Base-by-base conservation (phyloP, 2,888 invertebrate genomes). In the Amphimallon solstitiale region DNA sequence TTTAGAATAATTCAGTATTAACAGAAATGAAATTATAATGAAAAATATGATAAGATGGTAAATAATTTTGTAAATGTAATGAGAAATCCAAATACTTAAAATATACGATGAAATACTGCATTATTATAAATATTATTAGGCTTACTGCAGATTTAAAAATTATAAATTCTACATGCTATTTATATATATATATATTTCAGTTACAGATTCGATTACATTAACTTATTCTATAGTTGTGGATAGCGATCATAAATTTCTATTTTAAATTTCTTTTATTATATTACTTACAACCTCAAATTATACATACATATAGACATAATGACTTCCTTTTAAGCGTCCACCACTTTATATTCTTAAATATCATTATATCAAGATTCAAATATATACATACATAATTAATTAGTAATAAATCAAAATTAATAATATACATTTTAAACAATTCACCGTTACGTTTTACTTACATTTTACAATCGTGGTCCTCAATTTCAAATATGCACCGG, bases 241-340 rank as follows among this genome's bases (percentile, higher is more conserved):
- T 48, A 49, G 23, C 40, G 49, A 51, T 51, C 40, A 34, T 40
- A 48, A 62, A 62, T 62, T 62, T 62, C 62, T 62, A 62, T 62
- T 62, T 62, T 51, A 51, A 62, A 62, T 62, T 62, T 61, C 61
- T 48, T 6, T 49, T 49, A 49, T 46, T 46, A 15, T 19, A 19
- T 19, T 46, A 46, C 4, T 17, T 29, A 29, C n/a, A 14, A 17
- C 14, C 35, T 35, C 51, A 14, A 51, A 35, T 10, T 43, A 12
- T 15, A 34, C 19, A 17, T 9, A 43, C 29, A n/a, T n/a, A n/a
- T n/a, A n/a, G n/a, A n/a, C 23, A 56, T n/a, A 49, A 12, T 48
- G 48, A n/a, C 40, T 23, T 21, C 29, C 19, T n/a, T 40, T 56
- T 12, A 9, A n/a, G 14, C 51, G 15, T 38, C 15, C 38, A 34